A percentile compares a stretch with the other conserved stretches of the same genome.
Evolutionary conservation across 2,113 vertebrate species (phyloP).

Genomic region (Aldabrachelys gigantea): DNA sequence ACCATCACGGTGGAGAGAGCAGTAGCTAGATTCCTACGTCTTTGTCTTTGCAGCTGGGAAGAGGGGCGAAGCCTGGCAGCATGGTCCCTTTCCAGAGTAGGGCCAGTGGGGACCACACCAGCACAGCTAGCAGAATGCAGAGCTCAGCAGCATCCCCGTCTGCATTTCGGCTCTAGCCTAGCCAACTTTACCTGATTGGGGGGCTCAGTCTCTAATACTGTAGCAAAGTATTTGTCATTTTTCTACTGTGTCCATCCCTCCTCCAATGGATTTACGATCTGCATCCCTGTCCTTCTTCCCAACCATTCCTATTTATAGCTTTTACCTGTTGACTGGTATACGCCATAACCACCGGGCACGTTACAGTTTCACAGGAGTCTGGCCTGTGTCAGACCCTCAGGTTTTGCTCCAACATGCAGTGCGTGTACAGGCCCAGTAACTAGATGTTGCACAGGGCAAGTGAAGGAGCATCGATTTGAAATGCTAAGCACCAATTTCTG

Average conservation of each 20-base stretch:
- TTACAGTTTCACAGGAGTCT: neutral
- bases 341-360: neutral
- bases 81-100: neutral
- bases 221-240: fast-evolving
- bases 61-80: neutral
- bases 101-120: neutral
- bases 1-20: neutral
- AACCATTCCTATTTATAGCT: neutral
- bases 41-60: neutral
- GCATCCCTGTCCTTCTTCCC: neutral
- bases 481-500: neutral
- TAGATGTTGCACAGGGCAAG: neutral
- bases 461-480: neutral
- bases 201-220: neutral
- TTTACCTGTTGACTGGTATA: neutral
- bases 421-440: neutral
- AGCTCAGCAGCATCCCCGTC: neutral
- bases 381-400: neutral
- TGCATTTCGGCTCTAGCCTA: neutral
- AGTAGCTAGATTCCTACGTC: neutral
- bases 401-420: neutral
- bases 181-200: neutral
- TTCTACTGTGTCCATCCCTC: neutral
- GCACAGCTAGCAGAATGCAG: neutral
- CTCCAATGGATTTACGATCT: neutral